Evolutionary conservation across 2,888 invertebrate species (phyloP).

Genomic region (Morinoia aosen): DNA sequence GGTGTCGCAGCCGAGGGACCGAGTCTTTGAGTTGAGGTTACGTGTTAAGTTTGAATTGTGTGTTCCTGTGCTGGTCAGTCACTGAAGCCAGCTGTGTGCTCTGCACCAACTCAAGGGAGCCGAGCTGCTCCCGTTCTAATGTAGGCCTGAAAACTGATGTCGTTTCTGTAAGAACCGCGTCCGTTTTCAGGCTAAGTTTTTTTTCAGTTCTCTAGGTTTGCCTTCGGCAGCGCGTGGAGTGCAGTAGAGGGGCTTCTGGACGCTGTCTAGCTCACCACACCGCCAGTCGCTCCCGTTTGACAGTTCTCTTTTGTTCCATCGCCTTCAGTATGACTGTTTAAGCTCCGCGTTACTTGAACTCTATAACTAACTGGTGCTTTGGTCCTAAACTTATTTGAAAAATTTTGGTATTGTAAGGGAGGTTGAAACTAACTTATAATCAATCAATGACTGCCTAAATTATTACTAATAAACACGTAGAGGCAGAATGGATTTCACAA

Average conservation of each 20-base stretch:
- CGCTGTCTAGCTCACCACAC: not conserved
- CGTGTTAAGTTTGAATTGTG: not conserved
- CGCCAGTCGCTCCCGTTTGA: not conserved
- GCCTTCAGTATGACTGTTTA: not conserved
- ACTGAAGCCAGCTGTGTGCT: not conserved
- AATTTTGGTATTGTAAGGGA: not conserved
- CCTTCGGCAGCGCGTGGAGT: constrained; percentile 33
- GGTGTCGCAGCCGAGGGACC: not conserved
- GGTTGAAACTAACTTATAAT: not conserved
- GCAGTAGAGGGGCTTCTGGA: not conserved
- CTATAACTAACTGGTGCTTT: not conserved
- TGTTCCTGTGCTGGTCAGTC: not conserved
- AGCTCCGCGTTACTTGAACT: not conserved
- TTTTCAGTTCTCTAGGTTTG: constrained; percentile 36
- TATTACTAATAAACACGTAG: too few relatives aligned
- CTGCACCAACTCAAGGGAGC: not conserved
- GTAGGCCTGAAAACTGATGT: not conserved
- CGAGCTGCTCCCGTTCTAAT: not conserved
- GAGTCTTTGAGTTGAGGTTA: not conserved
- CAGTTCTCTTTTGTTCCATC: not conserved
- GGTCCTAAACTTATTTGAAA: not conserved
- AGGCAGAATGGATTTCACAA: too few relatives aligned
- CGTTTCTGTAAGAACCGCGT: not conserved
- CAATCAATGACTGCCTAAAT: too few relatives aligned
- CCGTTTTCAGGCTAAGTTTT: not conserved